A percentile compares a stretch with the other conserved stretches of the same genome.
Evolutionary conservation across 2,797 vertebrate genomes (phyloP).

Genomic region (Betta splendens): DNA sequence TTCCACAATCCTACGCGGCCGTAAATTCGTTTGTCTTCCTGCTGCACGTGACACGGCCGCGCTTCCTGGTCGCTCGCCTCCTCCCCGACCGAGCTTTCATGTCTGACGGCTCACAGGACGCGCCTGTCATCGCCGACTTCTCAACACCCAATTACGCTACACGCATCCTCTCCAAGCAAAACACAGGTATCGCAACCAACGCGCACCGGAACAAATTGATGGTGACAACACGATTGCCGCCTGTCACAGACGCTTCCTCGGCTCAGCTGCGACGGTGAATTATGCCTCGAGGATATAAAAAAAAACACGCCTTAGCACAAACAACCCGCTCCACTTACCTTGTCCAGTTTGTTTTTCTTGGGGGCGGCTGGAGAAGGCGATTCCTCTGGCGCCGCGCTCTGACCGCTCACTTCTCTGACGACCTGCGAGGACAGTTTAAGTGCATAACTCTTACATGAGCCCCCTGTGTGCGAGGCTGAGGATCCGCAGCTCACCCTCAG

Average conservation of each 20-base stretch:
- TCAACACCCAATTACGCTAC: slow-evolving; percentile 42
- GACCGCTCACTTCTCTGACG: slow-evolving; percentile 88
- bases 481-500: slow-evolving; percentile 86
- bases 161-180: slow-evolving; percentile 20
- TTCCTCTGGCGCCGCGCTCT: slow-evolving; percentile 73
- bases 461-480: too few relatives aligned
- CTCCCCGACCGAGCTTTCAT: slow-evolving; percentile 13
- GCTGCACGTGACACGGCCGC: too few relatives aligned
- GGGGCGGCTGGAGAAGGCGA: slow-evolving; percentile 84
- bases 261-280: slow-evolving; percentile 34
- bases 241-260: slow-evolving; percentile 41
- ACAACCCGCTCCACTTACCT: slow-evolving; percentile 79
- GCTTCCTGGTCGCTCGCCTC: slow-evolving; percentile 1
- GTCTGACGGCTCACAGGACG: slow-evolving; percentile 24
- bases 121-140: slow-evolving; percentile 39
- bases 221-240: slow-evolving; percentile 64
- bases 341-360: slow-evolving; percentile 90
- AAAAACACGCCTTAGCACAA: neutral
- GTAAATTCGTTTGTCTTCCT: too few relatives aligned
- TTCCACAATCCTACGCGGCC: neutral
- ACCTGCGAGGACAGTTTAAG: slow-evolving; percentile 77
- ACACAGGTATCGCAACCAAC: slow-evolving; percentile 1
- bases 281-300: slow-evolving; percentile 2
- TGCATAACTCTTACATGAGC: slow-evolving; percentile 16
- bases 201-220: slow-evolving; percentile 36